Evolutionary conservation across 2,888 invertebrate species (phyloP).

Genomic region (Exocentrus adspersus): DNA sequence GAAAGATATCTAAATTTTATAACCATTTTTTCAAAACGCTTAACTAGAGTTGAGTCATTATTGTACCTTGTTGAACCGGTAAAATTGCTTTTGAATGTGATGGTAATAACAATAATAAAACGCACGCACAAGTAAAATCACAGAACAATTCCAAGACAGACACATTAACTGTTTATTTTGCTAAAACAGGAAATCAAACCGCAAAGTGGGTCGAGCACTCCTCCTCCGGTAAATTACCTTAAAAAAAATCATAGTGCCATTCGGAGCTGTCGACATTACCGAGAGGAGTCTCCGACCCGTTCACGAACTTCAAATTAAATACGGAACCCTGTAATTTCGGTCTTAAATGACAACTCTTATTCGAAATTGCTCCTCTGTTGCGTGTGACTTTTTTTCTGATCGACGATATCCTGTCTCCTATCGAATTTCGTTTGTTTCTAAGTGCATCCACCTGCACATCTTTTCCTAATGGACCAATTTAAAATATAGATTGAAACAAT

Average conservation of each 20-base stretch:
- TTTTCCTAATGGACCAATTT: conserved; percentile 25
- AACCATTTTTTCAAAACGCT: no score
- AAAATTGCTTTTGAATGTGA: no score
- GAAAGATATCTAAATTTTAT: no score
- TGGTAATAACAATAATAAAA: no score
- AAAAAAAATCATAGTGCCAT: conserved; percentile 24
- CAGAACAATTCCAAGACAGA: background rate
- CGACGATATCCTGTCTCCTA: conserved; percentile 37
- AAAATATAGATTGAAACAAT: no score
- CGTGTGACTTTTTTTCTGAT: conserved; percentile 37
- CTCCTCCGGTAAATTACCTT: conserved; percentile 25
- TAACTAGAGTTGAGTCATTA: no score
- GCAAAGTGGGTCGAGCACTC: conserved; percentile 13
- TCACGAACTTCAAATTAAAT: conserved; percentile 28
- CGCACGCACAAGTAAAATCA: no score
- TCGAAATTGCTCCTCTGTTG: conserved; percentile 33
- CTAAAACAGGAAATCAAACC: conserved; percentile 33
- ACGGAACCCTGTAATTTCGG: conserved; percentile 34
- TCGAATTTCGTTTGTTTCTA: conserved; percentile 26
- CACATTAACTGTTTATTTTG: conserved; percentile 7
- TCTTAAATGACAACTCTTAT: conserved; percentile 33
- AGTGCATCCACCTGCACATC: conserved; percentile 27
- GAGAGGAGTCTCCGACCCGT: background rate
- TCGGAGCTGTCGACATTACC: conserved; percentile 28
- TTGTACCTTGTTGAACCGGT: no score